Conservation (phyloP, 1,140 invertebrate species). For the Zaprionus vittiger region DNA sequence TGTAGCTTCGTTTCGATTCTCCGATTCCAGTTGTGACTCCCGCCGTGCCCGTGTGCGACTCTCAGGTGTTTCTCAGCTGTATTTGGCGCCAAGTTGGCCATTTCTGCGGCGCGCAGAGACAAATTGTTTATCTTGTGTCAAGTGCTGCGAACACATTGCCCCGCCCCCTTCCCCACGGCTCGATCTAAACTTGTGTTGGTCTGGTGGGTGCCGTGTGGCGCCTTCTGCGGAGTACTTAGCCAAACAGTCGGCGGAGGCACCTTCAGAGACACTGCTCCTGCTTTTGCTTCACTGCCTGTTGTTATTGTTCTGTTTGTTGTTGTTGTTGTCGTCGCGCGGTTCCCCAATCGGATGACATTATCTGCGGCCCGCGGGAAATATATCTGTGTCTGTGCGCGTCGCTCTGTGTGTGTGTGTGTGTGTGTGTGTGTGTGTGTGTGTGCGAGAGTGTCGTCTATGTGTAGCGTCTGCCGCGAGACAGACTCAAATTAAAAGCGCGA, state of each 20-base stretch:
- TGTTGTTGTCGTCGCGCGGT: constrained; percentile 43
- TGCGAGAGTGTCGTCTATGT: constrained; percentile 18
- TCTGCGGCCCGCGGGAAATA: constrained; percentile 53
- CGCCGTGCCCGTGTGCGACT: background rate
- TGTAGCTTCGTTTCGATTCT: background rate
- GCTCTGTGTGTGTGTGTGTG: background rate
- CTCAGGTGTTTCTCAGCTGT: constrained; percentile 53
- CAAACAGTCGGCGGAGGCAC: constrained; percentile 52
- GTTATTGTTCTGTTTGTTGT: constrained; percentile 7
- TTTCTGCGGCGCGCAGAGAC: constrained; percentile 66
- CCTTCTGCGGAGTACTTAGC: constrained; percentile 65
- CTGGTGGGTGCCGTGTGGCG: constrained; percentile 64
- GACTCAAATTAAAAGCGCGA: constrained; percentile 76
- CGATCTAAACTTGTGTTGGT: constrained; percentile 7
- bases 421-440: constrained; percentile 1
- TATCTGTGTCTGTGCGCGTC: constrained; percentile 10
- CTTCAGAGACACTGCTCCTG: constrained; percentile 9
- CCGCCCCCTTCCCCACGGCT: background rate
- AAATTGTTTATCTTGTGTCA: constrained; percentile 82
- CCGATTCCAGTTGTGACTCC: background rate
- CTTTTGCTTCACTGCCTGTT: background rate
- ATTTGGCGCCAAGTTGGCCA: constrained; percentile 78
- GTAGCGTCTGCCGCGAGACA: constrained; percentile 29
- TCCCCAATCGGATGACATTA: constrained; percentile 78
- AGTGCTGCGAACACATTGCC: constrained; percentile 57